Evolutionary conservation across 2,888 invertebrate genomes (phyloP).

Genomic region (Synanthedon myopaeformis): DNA sequence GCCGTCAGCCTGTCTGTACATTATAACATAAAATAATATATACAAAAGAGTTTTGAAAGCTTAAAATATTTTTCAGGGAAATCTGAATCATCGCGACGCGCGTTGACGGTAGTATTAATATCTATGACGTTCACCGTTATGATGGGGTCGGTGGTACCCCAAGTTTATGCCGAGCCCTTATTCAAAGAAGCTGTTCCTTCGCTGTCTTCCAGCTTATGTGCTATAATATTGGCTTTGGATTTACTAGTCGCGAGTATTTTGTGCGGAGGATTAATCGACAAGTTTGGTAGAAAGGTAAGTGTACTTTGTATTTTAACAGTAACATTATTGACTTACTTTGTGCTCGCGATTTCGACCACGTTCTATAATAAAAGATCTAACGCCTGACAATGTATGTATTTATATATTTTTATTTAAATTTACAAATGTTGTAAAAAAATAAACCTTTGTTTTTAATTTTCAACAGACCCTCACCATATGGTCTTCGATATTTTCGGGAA

Average conservation of each 20-base stretch:
- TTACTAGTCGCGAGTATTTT: slow-evolving; percentile 34
- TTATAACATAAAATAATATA: too few relatives aligned
- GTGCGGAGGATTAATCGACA: slow-evolving; percentile 36
- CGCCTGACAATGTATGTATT: too few relatives aligned
- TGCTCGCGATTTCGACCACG: too few relatives aligned
- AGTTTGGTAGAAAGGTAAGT: slow-evolving; percentile 46
- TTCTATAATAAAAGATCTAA: too few relatives aligned
- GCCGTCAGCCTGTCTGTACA: too few relatives aligned
- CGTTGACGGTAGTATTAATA: slow-evolving; percentile 26
- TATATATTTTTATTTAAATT: too few relatives aligned
- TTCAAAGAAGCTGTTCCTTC: slow-evolving; percentile 50
- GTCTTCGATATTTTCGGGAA: slow-evolving; percentile 27
- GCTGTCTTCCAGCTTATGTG: slow-evolving; percentile 45
- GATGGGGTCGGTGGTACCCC: slow-evolving; percentile 51
- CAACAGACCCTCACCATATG: slow-evolving; percentile 29
- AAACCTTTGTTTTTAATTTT: too few relatives aligned
- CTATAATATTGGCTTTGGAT: slow-evolving; percentile 43
- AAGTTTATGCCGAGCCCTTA: slow-evolving; percentile 52
- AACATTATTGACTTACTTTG: too few relatives aligned
- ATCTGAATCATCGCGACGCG: slow-evolving; percentile 40
- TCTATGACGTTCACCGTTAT: slow-evolving; percentile 37
- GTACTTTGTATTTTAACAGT: not conserved
- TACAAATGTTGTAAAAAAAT: too few relatives aligned
- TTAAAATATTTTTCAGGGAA: slow-evolving; percentile 22
- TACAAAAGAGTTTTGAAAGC: not conserved